phyloP scores from a whole-genome alignment of 2,888 invertebrate species.

The Hylaea fasciaria region DNA sequence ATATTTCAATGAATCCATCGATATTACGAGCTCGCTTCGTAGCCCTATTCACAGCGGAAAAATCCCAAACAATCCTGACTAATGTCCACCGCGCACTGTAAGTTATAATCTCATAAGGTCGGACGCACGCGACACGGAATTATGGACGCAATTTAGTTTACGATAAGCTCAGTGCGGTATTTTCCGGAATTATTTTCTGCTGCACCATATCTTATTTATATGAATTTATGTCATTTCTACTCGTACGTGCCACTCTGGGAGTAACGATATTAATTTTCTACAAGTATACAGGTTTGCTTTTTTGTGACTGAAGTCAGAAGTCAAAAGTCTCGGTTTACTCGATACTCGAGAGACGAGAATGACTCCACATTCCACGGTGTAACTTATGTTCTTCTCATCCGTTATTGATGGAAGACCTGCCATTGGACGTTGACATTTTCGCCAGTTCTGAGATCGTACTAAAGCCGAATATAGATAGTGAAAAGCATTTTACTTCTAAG shows the following conservation, averaged over 20 bases:
- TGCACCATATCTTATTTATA: slow-evolving; percentile 8
- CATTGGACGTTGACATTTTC: too few relatives aligned
- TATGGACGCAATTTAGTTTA: slow-evolving; percentile 40
- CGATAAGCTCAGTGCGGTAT: slow-evolving; percentile 29
- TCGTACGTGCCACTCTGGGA: background rate
- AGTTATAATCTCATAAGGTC: slow-evolving; percentile 30
- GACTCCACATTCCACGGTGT: too few relatives aligned
- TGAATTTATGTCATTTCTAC: slow-evolving; percentile 13
- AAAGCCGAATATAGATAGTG: too few relatives aligned
- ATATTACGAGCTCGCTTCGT: slow-evolving; percentile 1
- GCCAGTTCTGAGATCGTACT: too few relatives aligned
- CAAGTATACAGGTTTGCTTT: too few relatives aligned
- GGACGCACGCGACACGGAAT: slow-evolving; percentile 30
- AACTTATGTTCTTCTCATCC: too few relatives aligned
- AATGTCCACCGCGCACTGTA: slow-evolving; percentile 27
- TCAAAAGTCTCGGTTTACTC: too few relatives aligned
- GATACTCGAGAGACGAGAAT: too few relatives aligned
- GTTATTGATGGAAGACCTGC: too few relatives aligned
- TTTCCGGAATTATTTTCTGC: slow-evolving; percentile 30
- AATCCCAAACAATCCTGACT: slow-evolving; percentile 29
- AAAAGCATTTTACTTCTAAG: too few relatives aligned
- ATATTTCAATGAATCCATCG: background rate
- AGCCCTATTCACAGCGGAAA: slow-evolving; percentile 20
- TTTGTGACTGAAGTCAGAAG: too few relatives aligned
- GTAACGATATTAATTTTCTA: background rate